Conservation (phyloP, 2,888 invertebrate species). For the Allophyes oxyacanthae region DNA sequence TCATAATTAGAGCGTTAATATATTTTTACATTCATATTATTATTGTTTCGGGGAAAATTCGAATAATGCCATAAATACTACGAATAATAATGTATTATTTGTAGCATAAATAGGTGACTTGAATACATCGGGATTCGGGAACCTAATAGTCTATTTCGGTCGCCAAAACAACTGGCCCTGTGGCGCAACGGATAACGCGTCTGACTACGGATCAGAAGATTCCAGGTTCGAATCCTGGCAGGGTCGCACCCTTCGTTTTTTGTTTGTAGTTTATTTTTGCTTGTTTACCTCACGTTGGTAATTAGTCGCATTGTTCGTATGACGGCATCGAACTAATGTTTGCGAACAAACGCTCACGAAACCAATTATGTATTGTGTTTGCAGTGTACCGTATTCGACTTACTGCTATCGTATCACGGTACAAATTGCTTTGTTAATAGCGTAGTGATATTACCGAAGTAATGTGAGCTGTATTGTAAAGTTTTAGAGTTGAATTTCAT, state of each 20-base stretch:
- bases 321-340: slow-evolving; percentile 79
- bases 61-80: too few relatives aligned
- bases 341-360: slow-evolving; percentile 73
- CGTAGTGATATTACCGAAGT: slow-evolving; percentile 8
- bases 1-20: too few relatives aligned
- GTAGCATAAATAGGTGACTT: slow-evolving; percentile 1
- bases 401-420: slow-evolving; percentile 61
- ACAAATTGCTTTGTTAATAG: slow-evolving; percentile 61
- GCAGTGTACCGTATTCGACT: slow-evolving; percentile 56
- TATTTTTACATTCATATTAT: too few relatives aligned
- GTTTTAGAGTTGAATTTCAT: slow-evolving; percentile 46
- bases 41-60: too few relatives aligned
- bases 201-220: slow-evolving; percentile 93
- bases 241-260: slow-evolving; percentile 91
- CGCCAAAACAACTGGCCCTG: slow-evolving; percentile 78
- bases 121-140: neutral
- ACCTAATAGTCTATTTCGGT: slow-evolving; percentile 53
- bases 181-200: slow-evolving; percentile 92
- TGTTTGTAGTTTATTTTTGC: slow-evolving; percentile 53
- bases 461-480: slow-evolving; percentile 46
- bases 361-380: slow-evolving; percentile 55
- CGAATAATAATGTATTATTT: too few relatives aligned
- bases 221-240: slow-evolving; percentile 92
- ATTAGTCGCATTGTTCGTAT: slow-evolving; percentile 76
- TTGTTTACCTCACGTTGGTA: slow-evolving; percentile 66